Base-by-base conservation (phyloP, 1,140 invertebrate genomes). In the Luehdorfia chinensis region DNA sequence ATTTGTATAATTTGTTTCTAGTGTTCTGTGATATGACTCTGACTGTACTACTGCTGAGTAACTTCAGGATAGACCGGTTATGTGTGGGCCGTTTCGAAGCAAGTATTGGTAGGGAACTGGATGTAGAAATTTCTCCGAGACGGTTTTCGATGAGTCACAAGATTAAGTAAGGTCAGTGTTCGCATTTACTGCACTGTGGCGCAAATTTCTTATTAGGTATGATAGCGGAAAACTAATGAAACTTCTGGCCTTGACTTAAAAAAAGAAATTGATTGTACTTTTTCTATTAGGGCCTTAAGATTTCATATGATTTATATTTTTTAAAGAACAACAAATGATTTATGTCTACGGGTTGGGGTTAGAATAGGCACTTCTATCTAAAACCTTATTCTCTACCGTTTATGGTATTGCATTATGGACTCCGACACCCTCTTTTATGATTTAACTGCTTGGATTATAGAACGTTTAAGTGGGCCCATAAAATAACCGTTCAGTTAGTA, bases 391-490 rank as follows among this genome's bases (percentile, higher is more conserved):
- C 61, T 69, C 65, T 69, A 67, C 59, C 46, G 59, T 71, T 77
- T 73, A 76, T 76, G 64, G 55, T 66, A 50, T 69, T 65, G 63
- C 64, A 60, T 76, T 77, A 74, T 72, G 63, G 64, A 53, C 59
- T 52, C 60, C 55, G 53, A 69, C 68, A 69, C 69, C 74, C 75
- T 69, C 68, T 62, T 75, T 84, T 76, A 71, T 78, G 49, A 66
- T 66, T 63, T 66, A 73, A 76, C 70, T 66, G 66, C 67, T 51
- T 49, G 71, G 71, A 75, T 83, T 79, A 81, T 79, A 65, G 66
- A 78, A 66, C 70, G 63, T 73, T 81, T 77, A 80, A 83, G 75
- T 75, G 69, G 62, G 56, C 39, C 66, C 68, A 75, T 80, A 83
- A 84, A 84, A 75, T 74, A 76, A 75, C 66, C 54, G 70, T 68